A percentile compares a stretch with the other conserved stretches of the same genome.
Evolutionary conservation across 2,797 vertebrate genomes (phyloP).

Genomic region (Acrocephalus scirpaceus): DNA sequence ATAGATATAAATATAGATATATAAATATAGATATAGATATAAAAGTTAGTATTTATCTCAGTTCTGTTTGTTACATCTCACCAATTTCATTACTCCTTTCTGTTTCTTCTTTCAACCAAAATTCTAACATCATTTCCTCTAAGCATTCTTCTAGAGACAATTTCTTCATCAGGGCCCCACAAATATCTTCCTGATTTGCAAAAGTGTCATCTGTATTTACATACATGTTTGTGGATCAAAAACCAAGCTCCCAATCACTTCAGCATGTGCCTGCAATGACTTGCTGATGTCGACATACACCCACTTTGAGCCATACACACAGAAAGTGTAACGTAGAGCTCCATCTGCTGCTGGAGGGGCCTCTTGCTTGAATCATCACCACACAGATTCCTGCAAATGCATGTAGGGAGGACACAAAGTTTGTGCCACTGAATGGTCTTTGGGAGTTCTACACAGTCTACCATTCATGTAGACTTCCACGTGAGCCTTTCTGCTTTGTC

Average conservation of each 20-base stretch:
- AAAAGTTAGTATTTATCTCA: background rate
- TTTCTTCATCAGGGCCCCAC: background rate
- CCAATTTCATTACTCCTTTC: background rate
- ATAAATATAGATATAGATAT: background rate
- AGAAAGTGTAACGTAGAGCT: background rate
- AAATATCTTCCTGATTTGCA: background rate
- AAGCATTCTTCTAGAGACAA: background rate
- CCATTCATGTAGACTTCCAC: background rate
- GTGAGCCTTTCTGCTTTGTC: background rate
- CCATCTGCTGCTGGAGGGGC: conserved; percentile 43
- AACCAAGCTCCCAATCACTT: background rate
- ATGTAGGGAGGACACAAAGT: background rate
- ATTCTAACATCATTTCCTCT: background rate
- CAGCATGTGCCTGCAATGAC: background rate
- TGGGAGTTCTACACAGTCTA: background rate
- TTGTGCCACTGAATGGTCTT: background rate
- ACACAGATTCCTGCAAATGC: background rate
- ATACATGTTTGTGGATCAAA: background rate
- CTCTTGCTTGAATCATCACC: background rate
- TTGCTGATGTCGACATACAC: background rate
- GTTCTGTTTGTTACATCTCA: background rate
- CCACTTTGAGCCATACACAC: fast-evolving
- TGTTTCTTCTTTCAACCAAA: background rate
- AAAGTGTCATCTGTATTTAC: background rate
- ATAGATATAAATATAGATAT: background rate